phyloP scores from a whole-genome alignment of 2,888 invertebrate species.

The Phaedon cochleariae region DNA sequence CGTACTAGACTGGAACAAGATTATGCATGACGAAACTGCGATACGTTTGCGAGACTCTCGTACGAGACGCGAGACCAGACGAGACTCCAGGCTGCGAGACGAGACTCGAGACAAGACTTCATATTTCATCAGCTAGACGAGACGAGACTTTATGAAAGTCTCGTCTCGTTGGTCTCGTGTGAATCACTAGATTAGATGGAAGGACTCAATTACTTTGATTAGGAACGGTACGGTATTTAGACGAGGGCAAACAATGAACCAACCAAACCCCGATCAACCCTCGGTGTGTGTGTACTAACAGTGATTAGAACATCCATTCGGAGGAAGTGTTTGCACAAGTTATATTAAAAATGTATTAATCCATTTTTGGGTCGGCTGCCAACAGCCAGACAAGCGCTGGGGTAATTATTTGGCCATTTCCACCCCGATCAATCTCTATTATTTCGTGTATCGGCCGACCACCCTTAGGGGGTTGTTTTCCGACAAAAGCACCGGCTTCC shows the following conservation, averaged over 20 bases:
- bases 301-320: constrained; percentile 38
- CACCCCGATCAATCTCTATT: constrained; percentile 63
- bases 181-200: too few relatives aligned
- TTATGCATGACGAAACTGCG: too few relatives aligned
- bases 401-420: constrained; percentile 63
- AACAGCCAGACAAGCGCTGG: constrained; percentile 54
- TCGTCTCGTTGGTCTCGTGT: too few relatives aligned
- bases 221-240: not conserved
- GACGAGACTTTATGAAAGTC: too few relatives aligned
- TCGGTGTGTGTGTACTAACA: constrained; percentile 48
- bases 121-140: too few relatives aligned
- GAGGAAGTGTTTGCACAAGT: constrained; percentile 60
- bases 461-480: constrained; percentile 35
- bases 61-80: too few relatives aligned
- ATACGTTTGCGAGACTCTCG: too few relatives aligned
- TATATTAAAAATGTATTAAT: constrained; percentile 63
- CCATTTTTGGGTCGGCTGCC: constrained; percentile 60
- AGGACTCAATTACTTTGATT: not conserved
- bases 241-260: constrained; percentile 30
- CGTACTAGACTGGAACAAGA: too few relatives aligned
- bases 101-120: too few relatives aligned
- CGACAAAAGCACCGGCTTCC: constrained; percentile 44
- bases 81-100: too few relatives aligned
- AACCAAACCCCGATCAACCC: constrained; percentile 53
- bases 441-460: constrained; percentile 59